Base-by-base conservation (phyloP, 2,888 invertebrate genomes). In the Tribolium freemani region DNA sequence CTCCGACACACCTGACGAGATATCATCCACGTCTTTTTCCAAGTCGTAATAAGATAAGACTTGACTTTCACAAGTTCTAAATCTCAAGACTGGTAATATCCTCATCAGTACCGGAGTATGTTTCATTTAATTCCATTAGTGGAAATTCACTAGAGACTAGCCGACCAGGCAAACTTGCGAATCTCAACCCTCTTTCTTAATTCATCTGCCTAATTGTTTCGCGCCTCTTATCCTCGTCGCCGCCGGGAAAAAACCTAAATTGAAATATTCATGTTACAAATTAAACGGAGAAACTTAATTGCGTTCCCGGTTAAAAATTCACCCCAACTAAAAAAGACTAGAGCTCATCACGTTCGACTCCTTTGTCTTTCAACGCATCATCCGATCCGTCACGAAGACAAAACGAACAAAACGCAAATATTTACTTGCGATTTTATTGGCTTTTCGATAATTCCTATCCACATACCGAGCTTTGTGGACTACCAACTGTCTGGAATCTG, bases 71-170 rank as follows among this genome's bases (percentile, higher is more conserved):
- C 56, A 63, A 70, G 69, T 70, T 70, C 69, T 70, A 63, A 70
- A 61, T 61, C 69, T 56, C 69, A 26, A 50, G 50, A 54, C 61
- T 53, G 48, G 53, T 70, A 70, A 70, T 63, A 70, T 70, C 63
- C 63, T 38, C 69, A 70, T 70, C 61, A 63, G 69, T 61, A 63
- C 54, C 50, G 45, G 69, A 58, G 69, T 75, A 76, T 75, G 72
- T 77, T 73, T 76, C 71, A 69, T 60, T 75, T 73, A 75, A 75
- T 75, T 73, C 66, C 73, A 75, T 75, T 71, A 75, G 75, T 48
- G 66, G 54, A 73, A 69, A 69, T 71, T 58, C 71, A 38, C 56
- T 63, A 63, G 67, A 69, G 64, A 72, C 63, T 51, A 51, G 60
- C 64, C 53, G 31, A 10, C 57, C 68, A n/a, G 45, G 45, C 50